Conservation (phyloP, 2,113 vertebrate genomes). For the Phalacrocorax carbo region DNA sequence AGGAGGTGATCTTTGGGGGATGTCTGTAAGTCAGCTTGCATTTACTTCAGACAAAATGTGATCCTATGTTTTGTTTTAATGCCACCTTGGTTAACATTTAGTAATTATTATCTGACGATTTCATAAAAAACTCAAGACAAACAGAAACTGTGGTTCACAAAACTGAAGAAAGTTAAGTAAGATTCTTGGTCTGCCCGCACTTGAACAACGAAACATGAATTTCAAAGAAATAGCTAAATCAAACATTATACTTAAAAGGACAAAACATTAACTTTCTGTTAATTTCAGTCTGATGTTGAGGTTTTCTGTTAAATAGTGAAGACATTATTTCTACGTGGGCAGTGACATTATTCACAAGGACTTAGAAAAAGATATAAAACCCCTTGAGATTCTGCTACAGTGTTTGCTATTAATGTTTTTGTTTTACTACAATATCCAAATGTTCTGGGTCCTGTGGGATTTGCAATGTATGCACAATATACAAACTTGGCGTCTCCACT, state of each 20-base stretch:
- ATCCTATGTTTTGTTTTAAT: background rate
- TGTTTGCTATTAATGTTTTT: background rate
- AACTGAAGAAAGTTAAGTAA: background rate
- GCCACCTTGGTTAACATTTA: background rate
- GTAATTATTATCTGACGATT: background rate
- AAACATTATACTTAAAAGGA: background rate
- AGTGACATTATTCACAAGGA: background rate
- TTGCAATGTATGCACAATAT: background rate
- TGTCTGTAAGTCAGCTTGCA: background rate
- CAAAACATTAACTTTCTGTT: background rate
- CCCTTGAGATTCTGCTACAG: background rate
- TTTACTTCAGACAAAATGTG: background rate
- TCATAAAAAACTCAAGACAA: background rate
- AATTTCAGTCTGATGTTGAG: background rate
- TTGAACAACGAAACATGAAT: background rate
- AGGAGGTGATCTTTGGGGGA: background rate
- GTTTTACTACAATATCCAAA: background rate
- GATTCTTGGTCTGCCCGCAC: background rate
- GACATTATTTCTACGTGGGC: background rate
- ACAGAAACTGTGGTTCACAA: background rate
- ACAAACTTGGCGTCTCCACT: background rate
- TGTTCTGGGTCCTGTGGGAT: background rate
- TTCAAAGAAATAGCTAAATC: background rate
- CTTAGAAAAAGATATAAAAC: background rate
- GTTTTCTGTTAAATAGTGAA: background rate